Evolutionary conservation across 2,888 invertebrate genomes (phyloP), one percentile per base, ranked within the genome.

Genomic region (Nemotelus pantherinus): DNA sequence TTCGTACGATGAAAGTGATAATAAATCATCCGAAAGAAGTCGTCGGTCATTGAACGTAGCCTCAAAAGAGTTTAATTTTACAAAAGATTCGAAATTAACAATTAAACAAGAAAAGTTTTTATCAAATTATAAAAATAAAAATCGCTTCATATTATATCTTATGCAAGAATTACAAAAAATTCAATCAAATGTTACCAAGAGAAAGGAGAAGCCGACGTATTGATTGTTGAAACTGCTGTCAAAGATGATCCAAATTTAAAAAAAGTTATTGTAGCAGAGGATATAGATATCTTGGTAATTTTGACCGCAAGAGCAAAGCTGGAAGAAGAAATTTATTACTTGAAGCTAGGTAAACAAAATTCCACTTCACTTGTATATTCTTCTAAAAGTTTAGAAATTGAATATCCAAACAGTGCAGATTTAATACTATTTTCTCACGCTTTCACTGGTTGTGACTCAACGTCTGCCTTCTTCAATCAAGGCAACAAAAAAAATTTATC

Each of bases 61-160:
- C 53, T 53, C 53, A 6, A 53, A 53, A 10, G 53, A 53, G 10
- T 53, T 53, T 53, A 53, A 53, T 53, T 53, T 53, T 53, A 10
- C 53, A 53, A 53, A 53, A 10, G 53, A 53, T 53, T 10, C 53
- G 10, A 53, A 53, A 53, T 53, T 53, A 53, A 7, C 10, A 7
- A 10, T 50, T 50, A 10, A 5, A 10, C 50, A 5, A 50, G 5
- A 50, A 7, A 50, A 50, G 10, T 58, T 63, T 63, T 63, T 63
- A 10, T 63, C 63, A 5, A 63, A 63, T 10, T 43, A 63, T 25
- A 10, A 63, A 63, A 63, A 63, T 43, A 63, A 63, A 43, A 63
- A 43, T 43, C 39, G 6, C 3, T 63, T 63, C 10, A 63, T 43
- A 10, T 4, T 1, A 43, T 63, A 63, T 43, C 6, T 63, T 10